phyloP scores from a whole-genome alignment of 2,797 vertebrate genomes.

The Scleropages formosus region DNA sequence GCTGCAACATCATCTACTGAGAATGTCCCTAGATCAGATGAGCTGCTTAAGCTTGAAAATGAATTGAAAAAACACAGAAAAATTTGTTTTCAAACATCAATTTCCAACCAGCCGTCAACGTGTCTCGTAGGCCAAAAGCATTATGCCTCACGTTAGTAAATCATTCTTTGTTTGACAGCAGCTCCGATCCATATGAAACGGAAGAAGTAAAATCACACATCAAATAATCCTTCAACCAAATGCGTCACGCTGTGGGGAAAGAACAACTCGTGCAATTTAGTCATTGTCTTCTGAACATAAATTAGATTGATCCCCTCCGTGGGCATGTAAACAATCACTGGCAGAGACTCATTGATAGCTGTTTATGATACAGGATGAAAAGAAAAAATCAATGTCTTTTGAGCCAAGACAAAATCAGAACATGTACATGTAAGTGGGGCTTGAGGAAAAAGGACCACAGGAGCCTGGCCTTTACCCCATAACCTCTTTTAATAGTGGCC shows the following conservation, averaged over 20 bases:
- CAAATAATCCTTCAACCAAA: slow-evolving; percentile 58
- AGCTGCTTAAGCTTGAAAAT: slow-evolving; percentile 3
- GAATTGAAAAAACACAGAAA: neutral
- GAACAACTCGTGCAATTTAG: slow-evolving; percentile 60
- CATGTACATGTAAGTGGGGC: slow-evolving; percentile 36
- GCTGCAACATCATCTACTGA: neutral
- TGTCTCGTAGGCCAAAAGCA: slow-evolving; percentile 17
- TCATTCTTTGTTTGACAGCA: slow-evolving; percentile 27
- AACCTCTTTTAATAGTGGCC: neutral
- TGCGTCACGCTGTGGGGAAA: slow-evolving; percentile 53
- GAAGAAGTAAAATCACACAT: slow-evolving; percentile 53
- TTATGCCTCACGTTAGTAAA: slow-evolving; percentile 4
- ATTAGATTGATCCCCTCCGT: slow-evolving; percentile 53
- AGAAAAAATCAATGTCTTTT: slow-evolving; percentile 54
- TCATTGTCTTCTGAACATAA: slow-evolving; percentile 57
- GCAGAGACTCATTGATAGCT: slow-evolving; percentile 47
- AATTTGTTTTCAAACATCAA: slow-evolving; percentile 16
- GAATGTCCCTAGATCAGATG: slow-evolving; percentile 4
- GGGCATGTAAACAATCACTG: slow-evolving; percentile 52
- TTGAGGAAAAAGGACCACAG: neutral
- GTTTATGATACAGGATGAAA: slow-evolving; percentile 51
- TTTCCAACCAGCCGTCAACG: neutral
- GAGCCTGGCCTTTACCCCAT: no score
- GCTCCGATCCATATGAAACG: slow-evolving; percentile 34
- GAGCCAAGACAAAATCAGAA: slow-evolving; percentile 34